Evolutionary conservation across 2,888 invertebrate species (phyloP), one percentile per base, ranked within the genome.

Genomic region (Nymphalis polychloros): DNA sequence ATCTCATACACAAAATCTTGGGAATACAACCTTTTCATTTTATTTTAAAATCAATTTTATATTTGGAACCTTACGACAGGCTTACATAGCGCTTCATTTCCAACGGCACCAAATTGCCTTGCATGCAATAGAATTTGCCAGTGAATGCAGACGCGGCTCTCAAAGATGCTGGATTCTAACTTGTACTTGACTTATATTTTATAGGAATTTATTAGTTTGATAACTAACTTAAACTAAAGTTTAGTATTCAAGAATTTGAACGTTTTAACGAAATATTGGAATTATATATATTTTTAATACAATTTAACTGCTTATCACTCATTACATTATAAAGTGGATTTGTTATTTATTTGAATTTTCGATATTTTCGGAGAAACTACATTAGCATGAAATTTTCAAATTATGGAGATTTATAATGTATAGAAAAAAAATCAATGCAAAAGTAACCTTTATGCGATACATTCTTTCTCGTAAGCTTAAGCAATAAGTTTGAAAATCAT

Each of bases 1-100:
- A 72, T 69, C 64, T 72, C 67, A 67, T 67, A 67, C 67, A 31
- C 59, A 46, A 72, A 72, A 69, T 72, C 72, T 67, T 59, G 31
- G 60, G 35, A 67, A 59, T 50, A 53, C 64, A 57, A 59, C 62
- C 59, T 64, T 64, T 71, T n/a, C 59, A 48, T 69, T 67, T 63
- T 59, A 53, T 63, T 59, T 57, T 53, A 67, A 69, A 67, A 72
- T 62, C 53, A 55, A 62, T 63, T 64, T 64, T 47, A 55, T 63
- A 59, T 67, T 61, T 52, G 59, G 61, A 19, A 13, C 62, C 64
- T 64, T 72, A 63, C 57, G 50, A 52, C 57, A 17, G 19, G 47
- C 67, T 17, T 8, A 47, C 49, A 64, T 63, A 69, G 63, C 31
- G 69, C 62, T 49, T 55, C 46, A 53, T 67, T 72, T 69, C 8